phyloP scores from a whole-genome alignment of 1,140 invertebrate species.

The Zaprionus capensis region DNA sequence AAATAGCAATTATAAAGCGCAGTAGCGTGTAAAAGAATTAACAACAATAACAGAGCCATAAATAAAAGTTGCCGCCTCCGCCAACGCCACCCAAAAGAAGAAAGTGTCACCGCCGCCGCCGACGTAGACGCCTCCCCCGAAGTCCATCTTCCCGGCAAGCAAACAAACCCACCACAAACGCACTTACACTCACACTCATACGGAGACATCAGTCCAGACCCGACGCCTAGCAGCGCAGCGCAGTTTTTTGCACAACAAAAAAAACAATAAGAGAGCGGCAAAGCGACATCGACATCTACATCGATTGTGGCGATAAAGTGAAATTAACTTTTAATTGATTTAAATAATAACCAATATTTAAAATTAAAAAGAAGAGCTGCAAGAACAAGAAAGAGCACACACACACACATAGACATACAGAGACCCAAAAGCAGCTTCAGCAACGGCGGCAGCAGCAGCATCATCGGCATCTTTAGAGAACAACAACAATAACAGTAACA shows the following conservation, averaged over 20 bases:
- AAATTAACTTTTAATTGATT: conserved; percentile 75
- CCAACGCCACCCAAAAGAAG: conserved; percentile 55
- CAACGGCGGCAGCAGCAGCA: conserved; percentile 20
- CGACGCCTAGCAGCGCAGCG: conserved; percentile 36
- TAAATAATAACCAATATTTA: conserved; percentile 67
- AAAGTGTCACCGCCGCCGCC: conserved; percentile 48
- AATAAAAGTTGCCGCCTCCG: conserved; percentile 49
- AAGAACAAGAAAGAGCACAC: conserved; percentile 7
- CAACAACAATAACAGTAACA: conserved; percentile 44
- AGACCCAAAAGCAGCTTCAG: conserved; percentile 16
- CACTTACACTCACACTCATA: conserved; percentile 7
- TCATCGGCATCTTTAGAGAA: conserved; percentile 26
- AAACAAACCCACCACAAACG: conserved; percentile 55
- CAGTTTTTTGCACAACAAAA: conserved; percentile 50
- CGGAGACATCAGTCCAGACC: conserved; percentile 36
- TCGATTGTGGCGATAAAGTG: conserved; percentile 57
- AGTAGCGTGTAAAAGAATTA: conserved; percentile 53
- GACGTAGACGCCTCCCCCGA: conserved; percentile 5
- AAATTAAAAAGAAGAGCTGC: conserved; percentile 21
- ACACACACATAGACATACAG: background rate
- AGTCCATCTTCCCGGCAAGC: conserved; percentile 40
- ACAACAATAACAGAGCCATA: conserved; percentile 44
- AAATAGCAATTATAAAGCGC: conserved; percentile 48
- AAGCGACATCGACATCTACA: conserved; percentile 45
- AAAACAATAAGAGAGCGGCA: conserved; percentile 50